phyloP scores from a whole-genome alignment of 1,140 invertebrate species.

The Teleogryllus occipitalis region DNA sequence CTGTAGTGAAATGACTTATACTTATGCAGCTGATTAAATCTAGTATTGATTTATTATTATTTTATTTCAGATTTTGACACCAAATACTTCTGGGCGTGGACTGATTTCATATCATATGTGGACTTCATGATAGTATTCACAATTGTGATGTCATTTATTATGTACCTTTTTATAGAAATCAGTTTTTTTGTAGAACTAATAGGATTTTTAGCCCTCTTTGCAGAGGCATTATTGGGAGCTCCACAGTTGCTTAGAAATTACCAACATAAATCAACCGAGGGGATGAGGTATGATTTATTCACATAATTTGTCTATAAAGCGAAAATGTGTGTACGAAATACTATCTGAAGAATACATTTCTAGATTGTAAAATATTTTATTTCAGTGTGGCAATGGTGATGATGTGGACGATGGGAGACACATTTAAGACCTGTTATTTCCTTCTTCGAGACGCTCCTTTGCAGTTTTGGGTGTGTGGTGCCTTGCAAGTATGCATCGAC shows the following conservation, averaged over 20 bases:
- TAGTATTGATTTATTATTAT: constrained; percentile 11
- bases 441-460: constrained; percentile 77
- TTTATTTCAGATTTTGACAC: constrained; percentile 24
- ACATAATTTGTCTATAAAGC: neutral
- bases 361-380: constrained; percentile 29
- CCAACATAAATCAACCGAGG: constrained; percentile 82
- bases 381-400: constrained; percentile 84
- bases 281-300: constrained; percentile 76
- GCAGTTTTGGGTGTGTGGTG: constrained; percentile 94
- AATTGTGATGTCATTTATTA: constrained; percentile 68
- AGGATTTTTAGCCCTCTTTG: constrained; percentile 90
- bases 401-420: constrained; percentile 92
- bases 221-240: constrained; percentile 90
- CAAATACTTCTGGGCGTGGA: constrained; percentile 94
- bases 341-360: neutral
- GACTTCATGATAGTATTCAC: constrained; percentile 87
- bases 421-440: constrained; percentile 97
- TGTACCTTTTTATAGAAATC: constrained; percentile 78
- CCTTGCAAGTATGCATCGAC: constrained; percentile 82
- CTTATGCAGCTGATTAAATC: neutral
- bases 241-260: constrained; percentile 89
- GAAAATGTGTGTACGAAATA: neutral
- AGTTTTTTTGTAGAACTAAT: constrained; percentile 77
- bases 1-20: no score
- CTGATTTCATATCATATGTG: constrained; percentile 93